Base-by-base conservation (phyloP, 2,888 invertebrate genomes). In the Nemapogon koenigi region DNA sequence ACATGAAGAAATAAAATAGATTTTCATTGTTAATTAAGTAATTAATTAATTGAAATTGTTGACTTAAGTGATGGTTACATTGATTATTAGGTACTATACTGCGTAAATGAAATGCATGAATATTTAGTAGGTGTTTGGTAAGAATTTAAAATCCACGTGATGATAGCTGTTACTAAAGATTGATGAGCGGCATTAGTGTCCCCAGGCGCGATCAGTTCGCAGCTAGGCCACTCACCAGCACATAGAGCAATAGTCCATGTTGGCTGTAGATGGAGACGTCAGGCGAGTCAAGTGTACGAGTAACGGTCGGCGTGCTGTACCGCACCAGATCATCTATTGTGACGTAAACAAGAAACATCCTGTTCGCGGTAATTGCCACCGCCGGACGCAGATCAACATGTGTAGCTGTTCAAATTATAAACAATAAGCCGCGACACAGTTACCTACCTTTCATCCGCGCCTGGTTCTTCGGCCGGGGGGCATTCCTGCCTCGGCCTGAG, bases 401-500 rank as follows among this genome's bases (percentile, higher is more conserved):
- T 11, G 3, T 22, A 22, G 22, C 22, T 2, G 28, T 28, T 2
- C 16, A 16, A 3, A 2, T 17, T 31, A 40, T 17, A 22, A 27
- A 19, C 18, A 41, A 37, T 40, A 41, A 37, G 35, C 39, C 40
- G 38, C 40, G 27, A 36, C 29, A 18, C 27, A 11, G 27, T 37
- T 29, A 69, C 72, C 53, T 85, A 88, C 88, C 88, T 88, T 82
- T 84, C 82, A 75, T 86, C 86, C 68, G 83, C 85, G 73, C 75
- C 73, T 71, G 87, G 85, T 76, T 84, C 84, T 73, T 81, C 83
- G 78, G 83, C 83, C 82, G 81, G 87, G 87, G 90, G 91, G 88
- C 89, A 89, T 85, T 92, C 91, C 89, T 91, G 91, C 87, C 92
- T 91, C 89, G 92, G 92, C 84, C 90, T 89, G 87, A 93, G 90